Conservation (phyloP, 1,140 invertebrate genomes). For the Zophobas morio region DNA sequence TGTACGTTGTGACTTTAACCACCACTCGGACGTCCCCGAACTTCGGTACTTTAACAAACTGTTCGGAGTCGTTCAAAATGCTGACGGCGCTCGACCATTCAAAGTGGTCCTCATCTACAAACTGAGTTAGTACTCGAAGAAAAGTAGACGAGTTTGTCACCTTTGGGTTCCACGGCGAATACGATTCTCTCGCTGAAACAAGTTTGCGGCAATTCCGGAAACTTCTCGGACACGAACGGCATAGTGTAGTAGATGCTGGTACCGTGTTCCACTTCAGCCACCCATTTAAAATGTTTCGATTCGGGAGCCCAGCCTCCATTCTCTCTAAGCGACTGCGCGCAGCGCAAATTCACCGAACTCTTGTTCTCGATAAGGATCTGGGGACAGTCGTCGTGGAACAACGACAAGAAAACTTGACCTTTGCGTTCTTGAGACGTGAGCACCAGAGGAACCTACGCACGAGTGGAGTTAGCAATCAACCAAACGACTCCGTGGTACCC, state of each 20-base stretch:
- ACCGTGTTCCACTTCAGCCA: conserved; percentile 58
- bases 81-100: conserved; percentile 69
- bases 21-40: conserved; percentile 81
- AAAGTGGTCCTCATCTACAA: conserved; percentile 52
- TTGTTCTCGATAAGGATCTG: conserved; percentile 65
- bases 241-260: conserved; percentile 64
- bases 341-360: conserved; percentile 60
- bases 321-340: conserved; percentile 58
- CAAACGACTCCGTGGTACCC: not conserved
- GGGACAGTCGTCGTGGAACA: conserved; percentile 74
- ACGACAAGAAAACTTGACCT: conserved; percentile 72
- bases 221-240: conserved; percentile 64
- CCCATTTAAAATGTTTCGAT: conserved; percentile 64
- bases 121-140: too few species aligned
- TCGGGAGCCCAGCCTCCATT: conserved; percentile 57
- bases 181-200: conserved; percentile 50
- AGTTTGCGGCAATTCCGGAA: conserved; percentile 61
- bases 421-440: conserved; percentile 72
- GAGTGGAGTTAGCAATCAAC: conserved; percentile 20
- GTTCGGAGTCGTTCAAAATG: conserved; percentile 71
- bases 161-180: conserved; percentile 14
- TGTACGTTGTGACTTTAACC: conserved; percentile 65
- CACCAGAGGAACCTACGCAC: conserved; percentile 67
- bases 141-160: not conserved
- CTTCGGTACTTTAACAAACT: conserved; percentile 78